These are phyloP conservation scores for Lamellibrachia luymesi DNA, from an alignment of 1,140 invertebrate species.

Conservation along the genomic window DNA sequence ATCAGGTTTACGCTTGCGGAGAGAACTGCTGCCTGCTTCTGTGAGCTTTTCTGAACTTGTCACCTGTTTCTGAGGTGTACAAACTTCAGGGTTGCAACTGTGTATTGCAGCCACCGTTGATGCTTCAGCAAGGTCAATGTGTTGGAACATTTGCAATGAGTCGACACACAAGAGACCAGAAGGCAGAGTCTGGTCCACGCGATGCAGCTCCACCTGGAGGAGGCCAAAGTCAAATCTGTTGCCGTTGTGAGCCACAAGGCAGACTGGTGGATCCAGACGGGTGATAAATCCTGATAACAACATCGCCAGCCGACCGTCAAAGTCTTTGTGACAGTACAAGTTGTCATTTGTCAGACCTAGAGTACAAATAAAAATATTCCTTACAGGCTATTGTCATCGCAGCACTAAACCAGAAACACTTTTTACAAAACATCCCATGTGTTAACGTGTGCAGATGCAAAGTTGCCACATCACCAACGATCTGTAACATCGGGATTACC, in stretches of 20 bases:
- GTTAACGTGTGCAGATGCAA: too few relatives aligned
- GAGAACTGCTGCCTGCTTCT: not conserved
- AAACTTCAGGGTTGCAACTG: not conserved
- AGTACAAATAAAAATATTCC: not conserved
- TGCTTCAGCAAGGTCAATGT: not conserved
- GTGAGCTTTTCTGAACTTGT: not conserved
- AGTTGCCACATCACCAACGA: too few relatives aligned
- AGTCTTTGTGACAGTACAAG: not conserved
- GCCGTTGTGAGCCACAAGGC: constrained; percentile 75
- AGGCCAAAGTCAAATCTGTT: constrained; percentile 73
- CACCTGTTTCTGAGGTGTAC: not conserved
- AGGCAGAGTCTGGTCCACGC: not conserved
- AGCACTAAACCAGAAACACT: not conserved
- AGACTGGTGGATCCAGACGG: constrained; percentile 60
- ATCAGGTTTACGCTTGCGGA: not conserved
- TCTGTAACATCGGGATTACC: too few relatives aligned
- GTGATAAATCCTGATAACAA: constrained; percentile 10
- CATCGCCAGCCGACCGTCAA: not conserved
- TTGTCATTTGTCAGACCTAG: not conserved
- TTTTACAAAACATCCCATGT: too few relatives aligned
- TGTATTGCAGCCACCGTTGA: not conserved
- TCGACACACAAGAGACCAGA: not conserved
- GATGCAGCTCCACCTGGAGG: constrained; percentile 61
- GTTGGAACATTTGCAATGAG: constrained; percentile 6
- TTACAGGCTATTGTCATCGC: not conserved